Evolutionary conservation across 2,113 vertebrate species (phyloP).

Genomic region (Tyto alba): DNA sequence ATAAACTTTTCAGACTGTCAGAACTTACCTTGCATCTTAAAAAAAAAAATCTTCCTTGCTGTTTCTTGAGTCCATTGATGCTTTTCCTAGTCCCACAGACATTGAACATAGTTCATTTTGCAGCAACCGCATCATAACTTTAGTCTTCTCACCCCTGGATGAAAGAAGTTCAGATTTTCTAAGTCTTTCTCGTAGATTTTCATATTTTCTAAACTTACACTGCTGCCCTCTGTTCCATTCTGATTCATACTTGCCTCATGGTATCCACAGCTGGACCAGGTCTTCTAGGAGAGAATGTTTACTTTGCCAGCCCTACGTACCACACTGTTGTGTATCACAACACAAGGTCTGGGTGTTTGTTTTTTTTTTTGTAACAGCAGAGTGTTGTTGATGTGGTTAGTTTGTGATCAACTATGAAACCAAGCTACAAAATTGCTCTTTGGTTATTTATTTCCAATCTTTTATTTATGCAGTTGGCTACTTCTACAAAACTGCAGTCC

Average conservation of each 20-base stretch:
- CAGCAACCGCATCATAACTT: accelerated
- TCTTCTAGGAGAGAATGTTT: background rate
- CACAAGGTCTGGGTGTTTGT: background rate
- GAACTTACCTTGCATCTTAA: background rate
- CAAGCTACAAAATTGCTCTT: background rate
- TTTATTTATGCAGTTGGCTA: background rate
- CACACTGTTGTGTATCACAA: background rate
- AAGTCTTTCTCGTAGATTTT: background rate
- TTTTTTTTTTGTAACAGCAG: background rate
- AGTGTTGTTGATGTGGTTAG: accelerated
- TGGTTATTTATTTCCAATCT: background rate
- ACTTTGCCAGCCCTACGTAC: background rate
- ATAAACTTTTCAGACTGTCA: background rate
- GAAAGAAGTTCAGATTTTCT: background rate
- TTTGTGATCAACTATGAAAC: background rate
- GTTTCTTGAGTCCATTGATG: background rate
- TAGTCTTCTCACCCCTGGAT: background rate
- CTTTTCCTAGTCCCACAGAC: background rate
- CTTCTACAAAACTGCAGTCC: background rate
- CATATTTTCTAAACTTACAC: background rate
- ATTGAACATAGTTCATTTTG: background rate
- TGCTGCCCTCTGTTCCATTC: background rate
- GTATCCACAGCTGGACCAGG: background rate
- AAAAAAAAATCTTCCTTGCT: background rate
- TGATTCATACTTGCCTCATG: background rate